Conservation (phyloP, 2,888 invertebrate species). For the Drosophila villosipedis region DNA sequence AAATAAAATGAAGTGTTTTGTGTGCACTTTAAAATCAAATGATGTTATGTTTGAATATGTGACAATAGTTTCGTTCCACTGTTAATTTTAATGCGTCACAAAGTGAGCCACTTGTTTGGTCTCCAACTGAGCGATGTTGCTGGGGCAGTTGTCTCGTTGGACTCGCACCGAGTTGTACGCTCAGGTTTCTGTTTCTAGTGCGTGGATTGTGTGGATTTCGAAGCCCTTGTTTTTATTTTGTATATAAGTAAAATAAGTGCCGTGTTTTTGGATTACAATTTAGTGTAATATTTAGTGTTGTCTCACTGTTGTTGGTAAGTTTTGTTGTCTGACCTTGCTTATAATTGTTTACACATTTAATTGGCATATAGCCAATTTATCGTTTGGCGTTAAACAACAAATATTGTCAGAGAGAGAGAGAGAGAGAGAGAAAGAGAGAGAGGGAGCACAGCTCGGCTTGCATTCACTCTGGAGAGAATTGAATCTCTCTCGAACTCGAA, state of each 20-base stretch:
- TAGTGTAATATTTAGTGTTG: background rate
- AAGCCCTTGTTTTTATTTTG: slow-evolving; percentile 12
- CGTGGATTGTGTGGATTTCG: slow-evolving; percentile 33
- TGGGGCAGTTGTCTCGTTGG: slow-evolving; percentile 71
- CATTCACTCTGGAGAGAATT: slow-evolving; percentile 9
- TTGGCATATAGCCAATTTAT: background rate
- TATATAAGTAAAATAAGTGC: slow-evolving; percentile 1
- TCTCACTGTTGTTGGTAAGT: slow-evolving; percentile 43
- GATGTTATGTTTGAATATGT: background rate
- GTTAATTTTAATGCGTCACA: slow-evolving; percentile 38
- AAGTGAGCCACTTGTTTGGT: slow-evolving; percentile 54
- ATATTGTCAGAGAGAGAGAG: slow-evolving; percentile 3
- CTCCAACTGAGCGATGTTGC: slow-evolving; percentile 53
- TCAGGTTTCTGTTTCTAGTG: slow-evolving; percentile 56
- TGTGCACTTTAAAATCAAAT: background rate
- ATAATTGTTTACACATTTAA: slow-evolving; percentile 21
- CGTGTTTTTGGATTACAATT: slow-evolving; percentile 17
- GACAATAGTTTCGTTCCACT: slow-evolving; percentile 35
- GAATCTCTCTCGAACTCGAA: slow-evolving; percentile 30
- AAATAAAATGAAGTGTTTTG: background rate
- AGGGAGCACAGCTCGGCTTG: slow-evolving; percentile 2
- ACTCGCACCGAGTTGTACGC: slow-evolving; percentile 71
- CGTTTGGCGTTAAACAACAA: slow-evolving; percentile 5
- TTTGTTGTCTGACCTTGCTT: slow-evolving; percentile 10
- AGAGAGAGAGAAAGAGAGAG: background rate